Conservation (phyloP, 2,888 invertebrate genomes). For the Lottia gigantea region DNA sequence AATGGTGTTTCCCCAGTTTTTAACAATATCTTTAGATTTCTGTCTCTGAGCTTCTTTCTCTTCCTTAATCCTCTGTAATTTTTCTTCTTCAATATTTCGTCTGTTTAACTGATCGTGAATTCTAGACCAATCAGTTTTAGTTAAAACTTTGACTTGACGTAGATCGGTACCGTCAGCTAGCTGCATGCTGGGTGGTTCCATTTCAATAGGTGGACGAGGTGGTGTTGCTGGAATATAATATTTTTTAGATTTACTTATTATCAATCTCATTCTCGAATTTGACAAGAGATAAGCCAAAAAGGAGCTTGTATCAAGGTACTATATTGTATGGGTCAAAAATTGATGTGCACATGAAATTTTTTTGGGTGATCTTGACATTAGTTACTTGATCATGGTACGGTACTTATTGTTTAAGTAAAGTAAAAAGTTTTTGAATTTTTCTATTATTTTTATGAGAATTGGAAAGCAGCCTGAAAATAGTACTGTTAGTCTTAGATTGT, state of each 20-base stretch:
- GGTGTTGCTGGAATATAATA: background rate
- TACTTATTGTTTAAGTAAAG: too few species aligned
- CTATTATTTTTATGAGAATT: too few species aligned
- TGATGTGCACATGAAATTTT: too few species aligned
- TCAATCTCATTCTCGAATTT: too few species aligned
- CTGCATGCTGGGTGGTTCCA: slow-evolving; percentile 22
- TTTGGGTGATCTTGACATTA: too few species aligned
- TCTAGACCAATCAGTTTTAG: slow-evolving; percentile 64
- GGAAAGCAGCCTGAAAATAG: too few species aligned
- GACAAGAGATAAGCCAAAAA: too few species aligned
- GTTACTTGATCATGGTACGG: too few species aligned
- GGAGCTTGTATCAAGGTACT: too few species aligned
- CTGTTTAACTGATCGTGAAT: slow-evolving; percentile 64
- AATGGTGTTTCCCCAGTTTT: slow-evolving; percentile 68
- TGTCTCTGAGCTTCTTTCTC: slow-evolving; percentile 61
- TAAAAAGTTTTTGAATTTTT: too few species aligned
- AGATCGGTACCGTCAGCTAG: slow-evolving; percentile 54
- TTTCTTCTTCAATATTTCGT: slow-evolving; percentile 62
- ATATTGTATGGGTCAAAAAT: too few species aligned
- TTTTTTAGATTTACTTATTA: background rate
- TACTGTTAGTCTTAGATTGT: too few species aligned
- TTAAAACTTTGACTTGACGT: slow-evolving; percentile 61
- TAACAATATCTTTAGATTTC: slow-evolving; percentile 63
- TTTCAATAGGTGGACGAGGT: background rate
- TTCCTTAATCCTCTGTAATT: slow-evolving; percentile 45